A percentile compares a stretch with the other conserved stretches of the same genome.
Conservation (phyloP, 2,888 invertebrate genomes). For the Embidobia sp. region DNA sequence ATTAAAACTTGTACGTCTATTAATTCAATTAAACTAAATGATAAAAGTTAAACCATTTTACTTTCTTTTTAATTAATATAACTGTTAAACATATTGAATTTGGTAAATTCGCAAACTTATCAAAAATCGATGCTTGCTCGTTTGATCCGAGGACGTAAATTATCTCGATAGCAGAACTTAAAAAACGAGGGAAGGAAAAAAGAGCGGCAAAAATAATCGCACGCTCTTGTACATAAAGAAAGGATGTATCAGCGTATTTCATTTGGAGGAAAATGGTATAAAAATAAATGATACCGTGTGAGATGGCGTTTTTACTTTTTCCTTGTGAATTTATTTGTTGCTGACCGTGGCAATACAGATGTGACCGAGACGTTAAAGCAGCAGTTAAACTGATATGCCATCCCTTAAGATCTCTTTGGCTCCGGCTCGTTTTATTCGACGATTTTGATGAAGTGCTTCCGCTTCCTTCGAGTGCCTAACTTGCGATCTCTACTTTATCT, state of each 20-base stretch:
- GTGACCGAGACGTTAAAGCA: constrained; percentile 64
- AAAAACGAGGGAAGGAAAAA: constrained; percentile 5
- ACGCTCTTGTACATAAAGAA: constrained; percentile 28
- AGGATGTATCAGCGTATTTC: constrained; percentile 61
- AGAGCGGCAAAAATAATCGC: constrained; percentile 19
- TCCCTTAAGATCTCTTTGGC: constrained; percentile 61
- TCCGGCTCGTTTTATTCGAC: constrained; percentile 50
- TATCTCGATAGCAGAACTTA: constrained; percentile 17
- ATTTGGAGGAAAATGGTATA: constrained; percentile 49
- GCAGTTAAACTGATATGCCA: constrained; percentile 64
- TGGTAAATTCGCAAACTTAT: constrained; percentile 30
- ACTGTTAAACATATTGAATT: no score
- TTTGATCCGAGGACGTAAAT: constrained; percentile 26
- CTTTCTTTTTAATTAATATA: no score
- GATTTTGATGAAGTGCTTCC: constrained; percentile 57
- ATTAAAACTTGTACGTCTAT: no score
- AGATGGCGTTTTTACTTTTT: constrained; percentile 57
- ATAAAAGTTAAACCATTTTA: no score
- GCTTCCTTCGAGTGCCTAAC: constrained; percentile 33
- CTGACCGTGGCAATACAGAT: constrained; percentile 65
- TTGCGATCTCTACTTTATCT: constrained; percentile 44
- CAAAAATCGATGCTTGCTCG: constrained; percentile 33
- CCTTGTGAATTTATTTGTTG: constrained; percentile 63
- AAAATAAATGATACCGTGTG: constrained; percentile 59
- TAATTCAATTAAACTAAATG: no score